phyloP scores from a whole-genome alignment of 2,888 invertebrate genomes.

The Zhuqinia jingwanae region DNA sequence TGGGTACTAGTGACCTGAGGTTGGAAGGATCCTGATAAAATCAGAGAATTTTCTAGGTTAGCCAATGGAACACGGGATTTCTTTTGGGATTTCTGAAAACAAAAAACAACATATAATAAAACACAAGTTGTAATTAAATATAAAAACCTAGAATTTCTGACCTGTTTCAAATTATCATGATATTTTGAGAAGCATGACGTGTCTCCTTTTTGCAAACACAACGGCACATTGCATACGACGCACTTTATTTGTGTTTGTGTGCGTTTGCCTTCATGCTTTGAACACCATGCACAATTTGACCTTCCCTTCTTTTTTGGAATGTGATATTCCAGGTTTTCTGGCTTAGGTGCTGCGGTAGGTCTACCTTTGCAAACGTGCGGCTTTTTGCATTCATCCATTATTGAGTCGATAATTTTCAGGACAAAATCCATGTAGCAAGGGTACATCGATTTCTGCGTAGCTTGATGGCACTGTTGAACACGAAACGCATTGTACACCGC shows the following conservation, averaged over 20 bases:
- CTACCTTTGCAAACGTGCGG: background rate
- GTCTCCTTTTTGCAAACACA: constrained; percentile 11
- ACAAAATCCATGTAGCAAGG: background rate
- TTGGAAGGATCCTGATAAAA: no score
- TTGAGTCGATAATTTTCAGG: background rate
- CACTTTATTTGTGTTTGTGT: background rate
- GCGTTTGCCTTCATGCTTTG: background rate
- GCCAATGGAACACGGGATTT: background rate
- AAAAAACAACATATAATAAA: background rate
- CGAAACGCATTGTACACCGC: constrained; percentile 58
- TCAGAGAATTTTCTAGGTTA: no score
- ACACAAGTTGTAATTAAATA: no score
- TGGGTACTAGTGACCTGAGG: no score
- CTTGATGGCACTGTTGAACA: background rate
- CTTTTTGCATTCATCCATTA: background rate
- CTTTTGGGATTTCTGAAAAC: background rate
- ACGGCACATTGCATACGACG: background rate
- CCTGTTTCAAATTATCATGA: background rate
- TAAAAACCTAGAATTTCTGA: background rate
- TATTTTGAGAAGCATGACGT: background rate
- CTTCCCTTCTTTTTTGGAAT: background rate
- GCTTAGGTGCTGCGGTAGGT: background rate
- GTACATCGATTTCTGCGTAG: background rate
- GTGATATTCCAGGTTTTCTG: background rate
- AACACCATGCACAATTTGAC: background rate